Conservation (phyloP, 2,113 vertebrate species). For the Arothron firmamentum region DNA sequence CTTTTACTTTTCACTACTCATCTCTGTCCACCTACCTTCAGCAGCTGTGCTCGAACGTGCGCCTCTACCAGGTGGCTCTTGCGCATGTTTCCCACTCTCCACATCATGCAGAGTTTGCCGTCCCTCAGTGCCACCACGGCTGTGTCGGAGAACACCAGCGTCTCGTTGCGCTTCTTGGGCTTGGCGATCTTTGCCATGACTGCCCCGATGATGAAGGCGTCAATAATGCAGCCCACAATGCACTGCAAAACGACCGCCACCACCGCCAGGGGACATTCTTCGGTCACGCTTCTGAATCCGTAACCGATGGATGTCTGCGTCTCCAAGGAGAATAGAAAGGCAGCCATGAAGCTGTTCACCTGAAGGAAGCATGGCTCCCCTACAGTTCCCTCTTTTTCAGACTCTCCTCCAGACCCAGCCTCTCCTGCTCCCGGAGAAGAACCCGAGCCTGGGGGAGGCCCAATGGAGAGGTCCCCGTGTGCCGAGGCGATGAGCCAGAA, state of each 20-base stretch:
- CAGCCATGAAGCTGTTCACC: slow-evolving; percentile 87
- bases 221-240: slow-evolving; percentile 88
- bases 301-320: slow-evolving; percentile 93
- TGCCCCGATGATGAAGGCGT: slow-evolving; percentile 90
- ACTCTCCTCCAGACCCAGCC: slow-evolving; percentile 43
- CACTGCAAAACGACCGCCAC: slow-evolving; percentile 88
- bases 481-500: slow-evolving; percentile 88
- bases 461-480: slow-evolving; percentile 80
- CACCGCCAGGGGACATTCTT: slow-evolving; percentile 88
- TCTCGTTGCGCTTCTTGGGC: slow-evolving; percentile 92
- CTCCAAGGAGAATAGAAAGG: slow-evolving; percentile 90
- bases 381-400: slow-evolving; percentile 46
- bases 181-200: slow-evolving; percentile 92
- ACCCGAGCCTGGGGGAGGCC: slow-evolving; percentile 56
- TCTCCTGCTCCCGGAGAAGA: slow-evolving; percentile 45
- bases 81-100: slow-evolving; percentile 86
- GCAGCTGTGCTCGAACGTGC: slow-evolving; percentile 84
- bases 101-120: slow-evolving; percentile 88
- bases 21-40: slow-evolving; percentile 73
- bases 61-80: slow-evolving; percentile 89
- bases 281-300: slow-evolving; percentile 87
- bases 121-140: slow-evolving; percentile 87
- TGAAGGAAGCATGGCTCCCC: slow-evolving; percentile 82
- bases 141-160: slow-evolving; percentile 83
- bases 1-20: slow-evolving; percentile 3